Evolutionary conservation across 2,113 vertebrate species (phyloP), one percentile per base, ranked within the genome.

Genomic region (Ptychochromis oligacanthus): DNA sequence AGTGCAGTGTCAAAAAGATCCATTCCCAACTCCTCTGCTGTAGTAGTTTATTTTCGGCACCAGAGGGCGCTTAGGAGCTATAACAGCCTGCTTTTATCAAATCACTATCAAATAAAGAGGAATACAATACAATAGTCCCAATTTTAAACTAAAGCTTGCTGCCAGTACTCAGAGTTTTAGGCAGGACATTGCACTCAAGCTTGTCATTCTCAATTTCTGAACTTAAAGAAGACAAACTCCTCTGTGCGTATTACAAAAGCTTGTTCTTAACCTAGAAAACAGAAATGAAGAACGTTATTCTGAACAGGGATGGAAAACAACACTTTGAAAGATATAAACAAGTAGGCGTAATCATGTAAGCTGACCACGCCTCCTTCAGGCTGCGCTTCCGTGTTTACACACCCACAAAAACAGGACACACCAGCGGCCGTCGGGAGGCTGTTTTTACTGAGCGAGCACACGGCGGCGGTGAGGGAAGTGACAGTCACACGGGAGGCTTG

Each of bases 301-400:
- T 0, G 2, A 54, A 59, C 13, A 72, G 7, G 2, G 14, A 61
- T 13, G 26, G 49, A 20, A 54, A 36, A 20, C 6, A 49, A 7
- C 6, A 3, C 18, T 58, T 83, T 13, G 80, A 13, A 22, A 14
- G 36, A 64, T 78, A 59, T 70, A 88, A 87, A 85, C 70, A 85
- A 79, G 77, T 72, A 80, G 93, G 92, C 90, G 88, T 92, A 40
- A 26, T 49, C 61, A 28, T 36, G 0, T 38, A 0, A 52, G 26
- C 1, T 76, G 84, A 85, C 91, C 90, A 49, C 78, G 60, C 84
- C 80, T 91, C 82, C 49, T n/a, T 89, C 86, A 75, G 81, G n/a
- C 85, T 78, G 86, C 49, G 87, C 94, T 96, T 96, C 96, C 96
- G 95, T 96, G 94, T 96, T 96, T 96, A 96, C 95, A 95, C 94